Evolutionary conservation across 1,140 invertebrate genomes (phyloP).

Genomic region (Ganaspis sp.): DNA sequence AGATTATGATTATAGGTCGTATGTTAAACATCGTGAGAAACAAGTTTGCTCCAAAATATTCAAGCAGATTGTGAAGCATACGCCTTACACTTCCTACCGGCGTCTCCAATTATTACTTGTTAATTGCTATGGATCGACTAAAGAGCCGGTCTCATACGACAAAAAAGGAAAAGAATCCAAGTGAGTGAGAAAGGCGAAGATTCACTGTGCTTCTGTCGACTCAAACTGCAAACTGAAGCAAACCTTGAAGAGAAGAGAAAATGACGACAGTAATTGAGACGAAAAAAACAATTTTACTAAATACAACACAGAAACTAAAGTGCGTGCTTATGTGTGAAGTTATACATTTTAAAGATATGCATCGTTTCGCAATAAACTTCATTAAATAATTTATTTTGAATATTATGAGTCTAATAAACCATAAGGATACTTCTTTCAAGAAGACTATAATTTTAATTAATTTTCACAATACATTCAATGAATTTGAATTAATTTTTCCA

Average conservation of each 20-base stretch:
- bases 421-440: background rate
- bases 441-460: background rate
- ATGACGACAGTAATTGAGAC: background rate
- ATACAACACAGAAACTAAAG: background rate
- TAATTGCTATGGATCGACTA: conserved; percentile 25
- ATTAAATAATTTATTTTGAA: conserved; percentile 6
- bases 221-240: background rate
- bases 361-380: conserved; percentile 14
- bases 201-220: background rate
- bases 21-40: conserved; percentile 19
- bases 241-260: background rate
- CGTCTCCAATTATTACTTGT: conserved; percentile 27
- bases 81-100: conserved; percentile 5
- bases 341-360: conserved; percentile 12
- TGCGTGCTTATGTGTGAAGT: conserved; percentile 17
- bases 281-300: conserved; percentile 1
- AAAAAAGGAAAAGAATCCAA: background rate
- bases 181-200: background rate
- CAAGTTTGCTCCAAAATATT: conserved; percentile 19
- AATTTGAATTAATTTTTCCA: background rate
- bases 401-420: background rate
- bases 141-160: conserved; percentile 12
- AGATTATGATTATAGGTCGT: conserved; percentile 7
- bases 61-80: background rate
- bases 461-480: background rate